These are phyloP conservation scores for Melanostigma gelatinosum DNA, from an alignment of 2,113 vertebrate species.

Conservation along the genomic window DNA sequence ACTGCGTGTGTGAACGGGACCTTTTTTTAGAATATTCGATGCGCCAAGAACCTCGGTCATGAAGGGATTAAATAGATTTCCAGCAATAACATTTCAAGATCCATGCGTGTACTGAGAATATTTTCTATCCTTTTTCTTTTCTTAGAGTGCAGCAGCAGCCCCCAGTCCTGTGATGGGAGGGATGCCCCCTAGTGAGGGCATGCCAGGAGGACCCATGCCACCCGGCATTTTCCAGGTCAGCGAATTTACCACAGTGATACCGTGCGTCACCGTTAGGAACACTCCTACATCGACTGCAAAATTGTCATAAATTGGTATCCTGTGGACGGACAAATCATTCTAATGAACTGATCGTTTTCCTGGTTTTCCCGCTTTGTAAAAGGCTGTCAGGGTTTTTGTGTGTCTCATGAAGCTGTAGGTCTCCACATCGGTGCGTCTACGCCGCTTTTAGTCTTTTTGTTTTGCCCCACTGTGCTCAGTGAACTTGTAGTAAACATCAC, in stretches of 20 bases:
- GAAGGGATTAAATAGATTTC: background rate
- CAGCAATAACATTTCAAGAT: background rate
- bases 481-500: slow-evolving; percentile 48
- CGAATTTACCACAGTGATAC: background rate
- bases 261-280: background rate
- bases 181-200: slow-evolving; percentile 83
- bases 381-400: background rate
- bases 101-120: background rate
- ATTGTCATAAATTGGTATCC: background rate
- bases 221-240: slow-evolving; percentile 85
- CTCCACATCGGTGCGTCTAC: background rate
- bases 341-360: background rate
- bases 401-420: background rate
- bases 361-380: slow-evolving; percentile 4
- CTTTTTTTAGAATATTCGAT: background rate
- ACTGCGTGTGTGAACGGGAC: background rate
- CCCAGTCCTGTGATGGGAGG: slow-evolving; percentile 86
- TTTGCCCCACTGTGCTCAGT: slow-evolving; percentile 23
- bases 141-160: slow-evolving; percentile 84
- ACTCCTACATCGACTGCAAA: background rate
- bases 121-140: slow-evolving; percentile 12
- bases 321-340: background rate
- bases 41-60: background rate
- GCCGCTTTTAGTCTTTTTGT: slow-evolving; percentile 10
- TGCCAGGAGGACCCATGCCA: slow-evolving; percentile 86